phyloP scores from a whole-genome alignment of 2,113 vertebrate species.

The Cygnus atratus region DNA sequence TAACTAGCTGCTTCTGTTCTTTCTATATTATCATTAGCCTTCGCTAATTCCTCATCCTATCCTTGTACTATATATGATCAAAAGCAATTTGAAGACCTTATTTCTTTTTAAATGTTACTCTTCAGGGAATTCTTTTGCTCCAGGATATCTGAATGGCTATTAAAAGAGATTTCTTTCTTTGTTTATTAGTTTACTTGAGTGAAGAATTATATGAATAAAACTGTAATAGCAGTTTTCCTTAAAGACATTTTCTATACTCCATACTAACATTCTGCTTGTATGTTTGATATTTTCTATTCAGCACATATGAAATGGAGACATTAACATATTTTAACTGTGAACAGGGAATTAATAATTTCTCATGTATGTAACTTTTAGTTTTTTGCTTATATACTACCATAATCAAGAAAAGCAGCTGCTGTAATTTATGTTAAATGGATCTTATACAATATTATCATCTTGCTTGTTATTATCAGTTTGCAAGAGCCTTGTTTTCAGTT shows the following conservation, averaged over 20 bases:
- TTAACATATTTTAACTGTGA: not conserved
- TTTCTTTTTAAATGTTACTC: slow-evolving; percentile 24
- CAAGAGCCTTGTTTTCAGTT: not conserved
- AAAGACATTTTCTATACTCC: not conserved
- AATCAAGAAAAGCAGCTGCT: slow-evolving; percentile 3
- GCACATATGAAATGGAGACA: not conserved
- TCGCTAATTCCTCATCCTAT: not conserved
- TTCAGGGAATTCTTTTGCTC: not conserved
- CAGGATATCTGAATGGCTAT: not conserved
- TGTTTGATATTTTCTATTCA: not conserved
- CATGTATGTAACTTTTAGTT: not conserved
- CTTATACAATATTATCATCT: not conserved
- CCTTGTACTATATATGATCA: not conserved
- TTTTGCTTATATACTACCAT: not conserved
- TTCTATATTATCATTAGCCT: not conserved
- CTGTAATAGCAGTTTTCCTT: not conserved
- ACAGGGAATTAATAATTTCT: not conserved
- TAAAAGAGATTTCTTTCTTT: not conserved
- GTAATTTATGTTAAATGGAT: not conserved
- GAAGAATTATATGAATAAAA: slow-evolving; percentile 16
- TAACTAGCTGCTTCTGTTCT: slow-evolving; percentile 10
- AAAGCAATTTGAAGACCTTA: slow-evolving; percentile 43
- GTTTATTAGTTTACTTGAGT: not conserved
- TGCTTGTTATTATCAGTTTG: not conserved
- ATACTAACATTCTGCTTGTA: not conserved